These are phyloP conservation scores for Centropristis striata DNA, from an alignment of 2,113 vertebrate species.

Conservation along the genomic window DNA sequence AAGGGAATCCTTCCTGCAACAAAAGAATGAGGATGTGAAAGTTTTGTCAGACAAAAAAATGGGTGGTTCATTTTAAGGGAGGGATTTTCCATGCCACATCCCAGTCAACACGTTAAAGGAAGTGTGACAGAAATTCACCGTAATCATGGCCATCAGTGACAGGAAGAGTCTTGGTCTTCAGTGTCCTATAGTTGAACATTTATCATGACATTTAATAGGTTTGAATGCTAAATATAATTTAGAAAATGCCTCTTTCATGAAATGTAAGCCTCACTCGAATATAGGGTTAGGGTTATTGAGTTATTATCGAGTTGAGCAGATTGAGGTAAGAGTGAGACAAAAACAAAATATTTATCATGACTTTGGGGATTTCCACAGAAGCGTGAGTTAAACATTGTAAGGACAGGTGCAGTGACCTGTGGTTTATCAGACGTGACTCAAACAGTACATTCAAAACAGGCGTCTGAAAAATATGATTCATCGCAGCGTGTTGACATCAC, in stretches of 20 bases:
- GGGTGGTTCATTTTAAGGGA: constrained; percentile 39
- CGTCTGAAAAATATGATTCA: constrained; percentile 15
- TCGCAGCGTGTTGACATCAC: neutral
- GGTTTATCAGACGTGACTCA: constrained; percentile 45
- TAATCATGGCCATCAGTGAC: neutral
- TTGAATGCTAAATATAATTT: neutral
- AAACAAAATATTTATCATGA: constrained; percentile 62
- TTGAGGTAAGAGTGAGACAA: constrained; percentile 57
- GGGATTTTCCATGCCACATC: constrained; percentile 78
- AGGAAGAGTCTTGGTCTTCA: neutral
- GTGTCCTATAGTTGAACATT: constrained; percentile 4
- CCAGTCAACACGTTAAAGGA: constrained; percentile 29
- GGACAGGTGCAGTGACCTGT: constrained; percentile 63
- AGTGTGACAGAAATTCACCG: constrained; percentile 31
- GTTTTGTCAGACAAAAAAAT: constrained; percentile 10
- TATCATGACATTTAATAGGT: neutral
- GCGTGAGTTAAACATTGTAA: constrained; percentile 37
- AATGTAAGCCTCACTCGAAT: neutral
- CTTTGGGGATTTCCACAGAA: constrained; percentile 73
- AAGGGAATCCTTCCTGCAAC: neutral
- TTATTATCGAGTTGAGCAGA: constrained; percentile 1
- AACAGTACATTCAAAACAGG: constrained; percentile 28
- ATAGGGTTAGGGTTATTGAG: too few species aligned
- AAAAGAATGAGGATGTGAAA: neutral
- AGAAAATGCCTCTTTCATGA: neutral